Conservation (phyloP, 1,140 invertebrate species). For the Oscheius sp. region DNA sequence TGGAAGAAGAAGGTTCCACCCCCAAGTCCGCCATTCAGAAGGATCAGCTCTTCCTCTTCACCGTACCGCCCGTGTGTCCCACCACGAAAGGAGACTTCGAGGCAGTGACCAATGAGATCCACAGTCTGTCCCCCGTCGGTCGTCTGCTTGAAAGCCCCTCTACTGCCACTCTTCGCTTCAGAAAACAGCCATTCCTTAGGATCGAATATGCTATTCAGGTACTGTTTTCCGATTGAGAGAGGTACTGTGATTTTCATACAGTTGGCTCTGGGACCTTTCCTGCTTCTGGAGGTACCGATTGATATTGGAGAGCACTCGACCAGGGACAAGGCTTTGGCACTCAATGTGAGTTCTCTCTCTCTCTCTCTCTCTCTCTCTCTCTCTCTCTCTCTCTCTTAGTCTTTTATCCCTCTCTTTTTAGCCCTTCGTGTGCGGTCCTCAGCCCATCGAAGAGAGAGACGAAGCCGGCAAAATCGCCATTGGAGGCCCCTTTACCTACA, state of each 20-base stretch:
- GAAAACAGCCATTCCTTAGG: slow-evolving; percentile 36
- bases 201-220: slow-evolving; percentile 41
- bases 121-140: slow-evolving; percentile 26
- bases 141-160: slow-evolving; percentile 34
- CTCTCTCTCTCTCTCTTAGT: slow-evolving; percentile 3
- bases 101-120: slow-evolving; percentile 2
- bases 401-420: neutral
- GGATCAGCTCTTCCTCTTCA: slow-evolving; percentile 28
- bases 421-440: slow-evolving; percentile 31
- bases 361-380: neutral
- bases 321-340: slow-evolving; percentile 16
- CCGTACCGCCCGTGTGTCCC: slow-evolving; percentile 32
- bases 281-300: slow-evolving; percentile 38
- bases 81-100: slow-evolving; percentile 25
- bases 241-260: neutral
- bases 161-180: slow-evolving; percentile 39
- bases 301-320: slow-evolving; percentile 33
- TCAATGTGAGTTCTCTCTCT: neutral
- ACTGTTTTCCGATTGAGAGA: neutral
- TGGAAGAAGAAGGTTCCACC: slow-evolving; percentile 1
- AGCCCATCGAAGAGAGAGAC: slow-evolving; percentile 41
- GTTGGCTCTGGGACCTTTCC: slow-evolving; percentile 27
- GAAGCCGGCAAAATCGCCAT: slow-evolving; percentile 38
- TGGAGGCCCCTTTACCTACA: slow-evolving; percentile 33
- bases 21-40: slow-evolving; percentile 19